Evolutionary conservation across 2,888 invertebrate genomes (phyloP), one percentile per base, ranked within the genome.

Genomic region (Harpagoxenus sublaevis): DNA sequence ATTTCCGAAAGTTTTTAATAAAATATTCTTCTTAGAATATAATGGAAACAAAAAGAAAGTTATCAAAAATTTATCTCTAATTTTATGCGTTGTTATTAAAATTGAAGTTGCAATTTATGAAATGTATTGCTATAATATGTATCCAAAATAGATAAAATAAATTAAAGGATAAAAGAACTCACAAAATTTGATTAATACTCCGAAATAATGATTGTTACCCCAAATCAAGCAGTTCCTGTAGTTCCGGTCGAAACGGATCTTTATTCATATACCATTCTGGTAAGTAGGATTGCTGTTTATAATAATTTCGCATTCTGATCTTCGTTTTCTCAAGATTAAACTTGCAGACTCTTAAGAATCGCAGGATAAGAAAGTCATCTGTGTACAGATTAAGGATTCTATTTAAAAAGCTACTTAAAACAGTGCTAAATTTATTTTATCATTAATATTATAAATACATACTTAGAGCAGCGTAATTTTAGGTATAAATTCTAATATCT

Each of bases 221-320:
- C 6, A 96, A 86, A 57, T 95, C 93, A 0, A 96, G 94, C 10
- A 97, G 92, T 84, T 96, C 96, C 89, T 96, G 96, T 23, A 97
- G 93, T 93, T 96, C 95, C 4, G 96, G 95, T 35, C 96, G 90
- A 57, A 94, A 93, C 0, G 97, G 97, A 95, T 97, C 95, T 84
- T 97, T 95, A 88, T 96, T 95, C 35, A 92, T 84, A 92, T 96
- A 97, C 97, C 97, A 97, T 92, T 97, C 96, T 0, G 96, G 95
- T 48, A 96, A 92, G 81, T 95, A 95, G 0, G 95, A 93, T 82
- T 96, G 95, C 95, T 97, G 96, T 65, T 94, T 94, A 90, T 96
- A 96, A 92, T 96, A 97, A 94, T 96, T 96, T 85, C 92, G 94
- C 8, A 97, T 92, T 92, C 97, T 97, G 73, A 90, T 93, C 91